Conservation (phyloP, 2,888 invertebrate genomes). For the Dryadula phaetusa region DNA sequence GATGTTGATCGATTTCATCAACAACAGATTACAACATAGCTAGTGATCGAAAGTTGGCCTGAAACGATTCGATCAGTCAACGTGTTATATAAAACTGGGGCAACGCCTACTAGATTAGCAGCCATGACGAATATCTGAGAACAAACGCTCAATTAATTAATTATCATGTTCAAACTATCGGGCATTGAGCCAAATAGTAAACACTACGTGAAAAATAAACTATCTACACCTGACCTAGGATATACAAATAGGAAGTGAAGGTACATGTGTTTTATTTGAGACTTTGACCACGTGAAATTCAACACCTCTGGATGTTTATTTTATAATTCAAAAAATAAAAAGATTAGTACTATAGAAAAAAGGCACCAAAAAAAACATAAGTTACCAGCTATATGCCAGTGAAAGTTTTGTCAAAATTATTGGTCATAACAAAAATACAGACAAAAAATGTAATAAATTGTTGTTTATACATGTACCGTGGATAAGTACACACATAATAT, state of each 20-base stretch:
- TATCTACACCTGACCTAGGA: constrained; percentile 9
- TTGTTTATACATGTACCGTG: too few species aligned
- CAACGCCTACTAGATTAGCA: constrained; percentile 39
- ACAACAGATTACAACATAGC: constrained; percentile 26
- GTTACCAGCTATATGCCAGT: too few species aligned
- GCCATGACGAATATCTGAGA: constrained; percentile 24
- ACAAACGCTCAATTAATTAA: constrained; percentile 11
- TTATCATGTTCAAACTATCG: neutral
- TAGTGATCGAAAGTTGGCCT: constrained; percentile 33
- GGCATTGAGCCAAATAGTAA: constrained; percentile 4
- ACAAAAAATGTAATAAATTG: too few species aligned
- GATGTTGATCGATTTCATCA: constrained; percentile 23
- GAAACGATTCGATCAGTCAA: constrained; percentile 36
- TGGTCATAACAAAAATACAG: too few species aligned
- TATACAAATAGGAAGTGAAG: neutral
- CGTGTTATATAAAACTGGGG: constrained; percentile 37
- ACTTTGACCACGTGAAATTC: too few species aligned
- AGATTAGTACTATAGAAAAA: too few species aligned
- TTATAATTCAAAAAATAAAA: too few species aligned
- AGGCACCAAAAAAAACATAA: too few species aligned
- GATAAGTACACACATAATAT: too few species aligned
- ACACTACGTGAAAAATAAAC: neutral
- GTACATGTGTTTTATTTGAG: neutral
- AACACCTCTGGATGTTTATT: too few species aligned
- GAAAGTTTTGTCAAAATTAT: too few species aligned